Evolutionary conservation across 2,888 invertebrate genomes (phyloP).

Genomic region (Gibbula magus): DNA sequence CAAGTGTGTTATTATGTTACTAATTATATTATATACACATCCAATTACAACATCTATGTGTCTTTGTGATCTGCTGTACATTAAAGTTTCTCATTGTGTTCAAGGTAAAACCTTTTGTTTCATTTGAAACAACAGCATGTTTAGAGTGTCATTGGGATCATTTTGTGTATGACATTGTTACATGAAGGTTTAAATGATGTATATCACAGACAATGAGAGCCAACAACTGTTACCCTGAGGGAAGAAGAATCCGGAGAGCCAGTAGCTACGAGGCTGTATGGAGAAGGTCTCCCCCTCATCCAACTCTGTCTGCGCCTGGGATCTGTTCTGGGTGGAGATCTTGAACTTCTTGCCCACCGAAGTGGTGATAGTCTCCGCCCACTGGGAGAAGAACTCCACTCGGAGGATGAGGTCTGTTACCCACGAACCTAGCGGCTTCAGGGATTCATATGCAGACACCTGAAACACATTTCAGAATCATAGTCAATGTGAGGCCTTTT

Average conservation of each 20-base stretch:
- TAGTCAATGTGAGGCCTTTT: neutral
- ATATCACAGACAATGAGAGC: no score
- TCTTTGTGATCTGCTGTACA: no score
- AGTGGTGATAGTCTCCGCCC: conserved; percentile 67
- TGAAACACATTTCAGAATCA: conserved; percentile 45
- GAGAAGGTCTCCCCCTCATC: conserved; percentile 44
- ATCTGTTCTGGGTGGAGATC: conserved; percentile 25
- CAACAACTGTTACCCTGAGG: conserved; percentile 68
- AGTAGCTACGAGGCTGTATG: conserved; percentile 68
- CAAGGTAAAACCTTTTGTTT: no score
- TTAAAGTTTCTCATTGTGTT: no score
- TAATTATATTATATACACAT: no score
- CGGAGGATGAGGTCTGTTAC: conserved; percentile 67
- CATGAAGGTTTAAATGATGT: no score
- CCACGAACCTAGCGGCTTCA: conserved; percentile 72
- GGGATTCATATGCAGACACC: conserved; percentile 72
- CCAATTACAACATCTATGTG: no score
- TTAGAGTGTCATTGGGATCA: no score
- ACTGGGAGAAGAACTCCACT: conserved; percentile 71
- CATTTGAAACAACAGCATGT: no score
- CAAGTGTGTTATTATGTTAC: no score
- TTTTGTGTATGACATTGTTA: no score
- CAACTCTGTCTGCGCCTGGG: conserved; percentile 33
- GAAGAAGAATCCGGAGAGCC: conserved; percentile 74
- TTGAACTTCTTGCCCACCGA: conserved; percentile 62